Evolutionary conservation across 1,140 invertebrate species (phyloP), one percentile per base, ranked within the genome.

Genomic region (Drosophila ercepeae): DNA sequence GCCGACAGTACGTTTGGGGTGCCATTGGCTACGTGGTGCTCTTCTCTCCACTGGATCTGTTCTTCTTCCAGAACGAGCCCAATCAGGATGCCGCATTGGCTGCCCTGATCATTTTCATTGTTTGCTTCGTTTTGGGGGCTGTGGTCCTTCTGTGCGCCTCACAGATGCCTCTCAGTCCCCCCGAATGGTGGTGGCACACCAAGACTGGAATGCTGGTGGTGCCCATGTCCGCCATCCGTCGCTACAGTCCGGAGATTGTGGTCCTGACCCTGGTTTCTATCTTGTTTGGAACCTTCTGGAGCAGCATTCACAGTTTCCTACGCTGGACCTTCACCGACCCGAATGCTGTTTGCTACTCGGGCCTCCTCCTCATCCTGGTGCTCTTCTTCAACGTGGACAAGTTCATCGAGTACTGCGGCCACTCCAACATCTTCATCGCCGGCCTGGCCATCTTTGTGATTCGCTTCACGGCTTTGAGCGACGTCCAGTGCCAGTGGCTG

Each of bases 151-250:
- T 91, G 1, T 68, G 44, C 23, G 81, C 90, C 50, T 46, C 52
- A 0, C 92, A 93, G 39, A 95, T 96, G 94, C 95, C 95, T 1
- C 89, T 96, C 4, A 95, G 94, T 75, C 95, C 95, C 3, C 95
- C 95, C 2, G 95, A 96, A 86, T 96, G 95, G 94, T 96, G 95
- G 95, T 96, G 95, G 95, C 95, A 96, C 74, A 96, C 95, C 1
- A 93, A 94, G 76, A 95, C 94, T n/a, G 95, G 95, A 11, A 94
- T 95, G 92, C 78, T 95, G 25, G 94, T 95, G 4, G 89, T 95
- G 59, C 95, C 95, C 5, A 94, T 96, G 94, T 95, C 94, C 45
- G 93, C 94, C 5, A 93, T 95, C n/a, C 93, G 94, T 11, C 93
- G 94, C 32, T 96, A 95, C 71, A 94, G 94, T 11, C 93, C 94